Base-by-base conservation (phyloP, 1,140 invertebrate species). In the Drosophila yakuba region DNA sequence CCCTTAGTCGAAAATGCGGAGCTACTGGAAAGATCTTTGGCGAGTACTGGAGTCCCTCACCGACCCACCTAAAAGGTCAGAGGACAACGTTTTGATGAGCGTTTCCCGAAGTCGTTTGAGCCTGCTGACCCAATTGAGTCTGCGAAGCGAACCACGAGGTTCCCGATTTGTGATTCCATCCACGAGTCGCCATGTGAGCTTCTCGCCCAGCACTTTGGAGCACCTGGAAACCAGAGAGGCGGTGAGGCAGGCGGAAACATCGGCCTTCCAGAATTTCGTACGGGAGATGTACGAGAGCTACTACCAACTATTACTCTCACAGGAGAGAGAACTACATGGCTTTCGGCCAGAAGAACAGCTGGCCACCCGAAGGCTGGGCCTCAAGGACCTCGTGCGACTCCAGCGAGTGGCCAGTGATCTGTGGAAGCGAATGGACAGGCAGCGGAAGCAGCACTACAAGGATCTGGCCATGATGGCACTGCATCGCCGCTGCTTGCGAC, bases 181-280 rank as follows among this genome's bases (percentile, higher is more conserved):
- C 8, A 12, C 12, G 15, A 48, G 59, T 25, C 67, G 67, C 14
- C 67, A 55, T 48, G 67, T 69, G 25, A 2, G 25, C 1, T 69
- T 69, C 10, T 54, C 67, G 25, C 50, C 35, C 10, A 72, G 55
- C 55, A 73, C 66, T 7, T 72, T 73, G 66, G 39, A 23, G 6
- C 47, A 71, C 28, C 23, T 38, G 39, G 11, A 28, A 0, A 45
- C 39, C 10, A 54, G 69, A 3, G 17, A 17, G 2, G 11, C 23
- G 4, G 25, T 69, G 8, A 14, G 17, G 32, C 32, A 38, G 12
- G 67, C 60, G 11, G 51, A 64, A 14, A 48, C 41, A 2, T 55
- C 60, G 12, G 41, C 60, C 8, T 69, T 69, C 38, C 59, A 69
- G 36, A 69, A 69, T 6, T 69, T 69, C 7, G 35, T 69, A 20